phyloP scores from a whole-genome alignment of 2,888 invertebrate genomes.

The Frankliniella fusca region DNA sequence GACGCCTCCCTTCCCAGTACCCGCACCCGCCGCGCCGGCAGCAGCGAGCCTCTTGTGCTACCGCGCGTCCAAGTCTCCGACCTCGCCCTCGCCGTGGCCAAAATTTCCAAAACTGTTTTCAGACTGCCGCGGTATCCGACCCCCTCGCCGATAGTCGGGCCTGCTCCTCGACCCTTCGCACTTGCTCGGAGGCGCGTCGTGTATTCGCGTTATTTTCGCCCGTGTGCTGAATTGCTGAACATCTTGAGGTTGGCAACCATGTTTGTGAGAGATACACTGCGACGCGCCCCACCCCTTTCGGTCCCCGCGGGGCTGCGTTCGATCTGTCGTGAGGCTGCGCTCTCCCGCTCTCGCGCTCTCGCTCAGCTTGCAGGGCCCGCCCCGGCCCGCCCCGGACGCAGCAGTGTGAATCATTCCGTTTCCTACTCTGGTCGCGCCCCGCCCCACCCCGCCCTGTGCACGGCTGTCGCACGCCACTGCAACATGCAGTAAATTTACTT shows the following conservation, averaged over 20 bases:
- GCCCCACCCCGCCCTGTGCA: neutral
- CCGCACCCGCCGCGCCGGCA: neutral
- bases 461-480: neutral
- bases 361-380: neutral
- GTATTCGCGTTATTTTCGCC: too few species aligned
- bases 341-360: too few species aligned
- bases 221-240: too few species aligned
- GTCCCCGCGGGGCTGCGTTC: neutral
- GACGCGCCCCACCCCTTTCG: neutral
- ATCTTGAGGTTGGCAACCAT: neutral
- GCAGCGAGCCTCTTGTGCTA: neutral
- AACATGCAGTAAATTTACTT: neutral
- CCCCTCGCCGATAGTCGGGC: too few species aligned
- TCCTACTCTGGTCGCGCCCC: neutral
- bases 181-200: too few species aligned
- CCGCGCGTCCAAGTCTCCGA: constrained; percentile 8
- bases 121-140: too few species aligned
- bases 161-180: too few species aligned
- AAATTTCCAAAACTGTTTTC: too few species aligned
- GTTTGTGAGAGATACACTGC: neutral
- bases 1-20: too few species aligned
- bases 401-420: constrained; percentile 6
- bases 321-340: neutral
- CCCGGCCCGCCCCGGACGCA: neutral
- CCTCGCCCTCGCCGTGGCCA: neutral